Evolutionary conservation across 2,113 vertebrate species (phyloP).

Genomic region (Corythaixoides concolor): DNA sequence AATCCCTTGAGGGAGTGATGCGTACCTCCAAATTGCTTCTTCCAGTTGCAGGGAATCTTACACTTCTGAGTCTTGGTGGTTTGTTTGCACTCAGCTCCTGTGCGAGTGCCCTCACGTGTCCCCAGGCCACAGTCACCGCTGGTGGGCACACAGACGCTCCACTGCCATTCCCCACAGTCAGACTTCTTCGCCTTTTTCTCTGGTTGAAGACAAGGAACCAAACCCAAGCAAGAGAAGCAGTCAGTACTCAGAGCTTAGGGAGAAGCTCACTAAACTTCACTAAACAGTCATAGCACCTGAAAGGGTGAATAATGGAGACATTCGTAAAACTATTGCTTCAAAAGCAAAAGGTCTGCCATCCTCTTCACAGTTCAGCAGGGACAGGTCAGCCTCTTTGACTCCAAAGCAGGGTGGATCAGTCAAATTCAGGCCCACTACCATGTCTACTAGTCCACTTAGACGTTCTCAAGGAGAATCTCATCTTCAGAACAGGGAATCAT

Average conservation of each 20-base stretch:
- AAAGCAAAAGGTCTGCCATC: background rate
- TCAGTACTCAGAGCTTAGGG: background rate
- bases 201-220: constrained; percentile 56
- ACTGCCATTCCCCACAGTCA: constrained; percentile 97
- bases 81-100: constrained; percentile 90
- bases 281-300: background rate
- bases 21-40: constrained; percentile 97
- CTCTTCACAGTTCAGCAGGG: background rate
- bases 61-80: constrained; percentile 98
- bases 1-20: background rate
- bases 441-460: background rate
- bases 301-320: background rate
- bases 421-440: background rate
- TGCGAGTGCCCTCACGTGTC: constrained; percentile 91
- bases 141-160: constrained; percentile 95
- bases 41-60: constrained; percentile 99
- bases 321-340: fast-evolving
- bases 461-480: background rate
- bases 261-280: background rate
- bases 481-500: background rate
- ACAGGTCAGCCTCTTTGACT: background rate
- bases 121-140: constrained; percentile 93
- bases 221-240: background rate
- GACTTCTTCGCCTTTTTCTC: constrained; percentile 94
- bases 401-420: background rate